These are phyloP conservation scores for Fissipunctia ypsillon DNA, from an alignment of 2,888 invertebrate genomes.

Conservation along the genomic window DNA sequence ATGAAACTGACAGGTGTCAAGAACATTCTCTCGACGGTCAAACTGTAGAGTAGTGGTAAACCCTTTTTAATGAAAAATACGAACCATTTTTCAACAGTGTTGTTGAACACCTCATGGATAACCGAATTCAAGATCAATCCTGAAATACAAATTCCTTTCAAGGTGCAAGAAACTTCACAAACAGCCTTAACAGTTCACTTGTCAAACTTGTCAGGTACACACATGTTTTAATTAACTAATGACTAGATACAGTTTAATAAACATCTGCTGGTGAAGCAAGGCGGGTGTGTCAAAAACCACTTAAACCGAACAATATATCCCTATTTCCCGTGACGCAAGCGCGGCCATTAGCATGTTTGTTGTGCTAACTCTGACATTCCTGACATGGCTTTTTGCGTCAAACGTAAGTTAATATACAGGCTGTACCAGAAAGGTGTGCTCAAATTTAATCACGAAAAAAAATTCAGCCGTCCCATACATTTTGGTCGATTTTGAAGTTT, in stretches of 20 bases:
- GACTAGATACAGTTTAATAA: conserved; percentile 40
- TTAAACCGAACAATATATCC: conserved; percentile 58
- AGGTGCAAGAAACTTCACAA: not conserved
- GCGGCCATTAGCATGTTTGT: conserved; percentile 56
- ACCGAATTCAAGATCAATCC: not conserved
- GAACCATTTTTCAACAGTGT: not conserved
- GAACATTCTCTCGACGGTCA: too few relatives aligned
- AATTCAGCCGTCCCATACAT: too few relatives aligned
- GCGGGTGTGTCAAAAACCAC: conserved; percentile 63
- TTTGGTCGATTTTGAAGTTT: too few relatives aligned
- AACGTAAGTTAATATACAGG: not conserved
- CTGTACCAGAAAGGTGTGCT: too few relatives aligned
- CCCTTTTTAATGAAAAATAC: not conserved
- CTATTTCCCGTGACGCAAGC: conserved; percentile 46
- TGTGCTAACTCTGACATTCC: conserved; percentile 36
- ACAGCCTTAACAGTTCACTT: conserved; percentile 7
- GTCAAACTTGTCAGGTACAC: conserved; percentile 28
- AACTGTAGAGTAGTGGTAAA: too few relatives aligned
- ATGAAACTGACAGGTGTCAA: too few relatives aligned
- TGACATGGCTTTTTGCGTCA: conserved; percentile 45
- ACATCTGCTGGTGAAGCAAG: conserved; percentile 50
- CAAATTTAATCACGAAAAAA: too few relatives aligned
- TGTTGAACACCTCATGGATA: not conserved
- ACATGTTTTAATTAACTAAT: conserved; percentile 19
- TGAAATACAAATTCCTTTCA: conserved; percentile 6